A percentile compares a stretch with the other conserved stretches of the same genome.
phyloP scores from a whole-genome alignment of 2,113 vertebrate species.

The Gallinago undulata region DNA sequence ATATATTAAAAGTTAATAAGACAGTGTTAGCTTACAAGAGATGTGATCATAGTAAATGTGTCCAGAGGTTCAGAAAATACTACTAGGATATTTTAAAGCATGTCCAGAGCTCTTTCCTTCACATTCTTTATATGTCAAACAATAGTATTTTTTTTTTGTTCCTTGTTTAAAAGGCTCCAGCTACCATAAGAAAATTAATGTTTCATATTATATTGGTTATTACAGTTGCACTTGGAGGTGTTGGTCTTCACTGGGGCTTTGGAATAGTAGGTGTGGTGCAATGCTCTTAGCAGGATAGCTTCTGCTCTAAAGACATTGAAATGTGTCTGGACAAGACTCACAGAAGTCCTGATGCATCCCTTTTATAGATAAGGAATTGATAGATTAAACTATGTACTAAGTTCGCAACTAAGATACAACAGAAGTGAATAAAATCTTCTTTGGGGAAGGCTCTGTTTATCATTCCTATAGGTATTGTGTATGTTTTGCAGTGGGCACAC shows the following conservation, averaged over 20 bases:
- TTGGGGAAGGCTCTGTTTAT: conserved; percentile 38
- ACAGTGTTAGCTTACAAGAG: background rate
- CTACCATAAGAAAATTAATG: background rate
- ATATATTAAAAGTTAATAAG: conserved; percentile 68
- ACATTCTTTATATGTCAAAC: background rate
- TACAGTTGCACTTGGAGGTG: background rate
- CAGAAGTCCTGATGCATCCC: background rate
- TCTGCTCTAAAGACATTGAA: background rate
- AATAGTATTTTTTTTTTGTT: background rate
- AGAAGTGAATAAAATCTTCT: conserved; percentile 2
- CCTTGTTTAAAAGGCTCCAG: conserved; percentile 14
- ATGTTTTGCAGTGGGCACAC: conserved; percentile 55
- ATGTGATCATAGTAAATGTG: background rate
- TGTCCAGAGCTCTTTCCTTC: background rate
- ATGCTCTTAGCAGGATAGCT: background rate
- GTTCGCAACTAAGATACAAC: background rate
- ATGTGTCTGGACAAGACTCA: conserved; percentile 13
- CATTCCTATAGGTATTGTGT: conserved; percentile 34
- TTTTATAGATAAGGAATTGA: conserved; percentile 30
- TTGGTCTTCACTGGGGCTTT: background rate
- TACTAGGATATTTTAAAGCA: background rate
- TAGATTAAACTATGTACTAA: background rate
- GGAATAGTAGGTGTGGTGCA: background rate
- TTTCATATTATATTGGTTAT: background rate
- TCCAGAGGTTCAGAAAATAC: background rate